Base-by-base conservation (phyloP, 2,888 invertebrate species). In the Spodoptera exigua region DNA sequence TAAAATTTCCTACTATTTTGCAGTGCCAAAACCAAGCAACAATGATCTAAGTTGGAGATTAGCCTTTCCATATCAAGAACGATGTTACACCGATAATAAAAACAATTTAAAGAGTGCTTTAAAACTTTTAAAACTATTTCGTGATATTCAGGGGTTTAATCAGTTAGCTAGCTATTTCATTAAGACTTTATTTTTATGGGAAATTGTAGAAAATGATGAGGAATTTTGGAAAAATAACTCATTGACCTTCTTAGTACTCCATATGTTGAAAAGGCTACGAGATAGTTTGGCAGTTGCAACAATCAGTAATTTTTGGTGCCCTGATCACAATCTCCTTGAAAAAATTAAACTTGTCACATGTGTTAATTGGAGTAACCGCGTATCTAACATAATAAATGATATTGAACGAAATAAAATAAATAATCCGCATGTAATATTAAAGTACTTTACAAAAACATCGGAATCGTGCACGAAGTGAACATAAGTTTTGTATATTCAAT, bases 131-230 rank as follows among this genome's bases (percentile, higher is more conserved):
- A 90, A 90, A 69, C 70, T 87, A 41, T 79, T 89, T 44, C 80
- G 90, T 37, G 89, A 90, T 61, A 60, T 83, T 7, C 89, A 90
- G 76, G 85, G 84, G 16, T 89, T 90, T 58, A 77, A 85, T 35
- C 82, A 84, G 69, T 53, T 90, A 32, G 87, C 87, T n/a, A 90
- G 90, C 63, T 90, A 89, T 67, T 88, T 82, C 46, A 89, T 90
- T 52, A 89, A 90, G 79, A 86, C 89, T 3, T 63, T 90, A 61
- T 89, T 89, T 82, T 74, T 90, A 45, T 89, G 88, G 88, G 89
- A 89, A 79, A 76, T 81, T 35, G 43, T 69, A 35, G 63, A 67
- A 46, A 78, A 77, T 4, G 60, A 70, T n/a, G 69, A 79, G 10
- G 56, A 65, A 10, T 88, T 88, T 71, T 89, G 90, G 89, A 80